Evolutionary conservation across 1,140 invertebrate genomes (phyloP).

Genomic region (Hestina assimilis): DNA sequence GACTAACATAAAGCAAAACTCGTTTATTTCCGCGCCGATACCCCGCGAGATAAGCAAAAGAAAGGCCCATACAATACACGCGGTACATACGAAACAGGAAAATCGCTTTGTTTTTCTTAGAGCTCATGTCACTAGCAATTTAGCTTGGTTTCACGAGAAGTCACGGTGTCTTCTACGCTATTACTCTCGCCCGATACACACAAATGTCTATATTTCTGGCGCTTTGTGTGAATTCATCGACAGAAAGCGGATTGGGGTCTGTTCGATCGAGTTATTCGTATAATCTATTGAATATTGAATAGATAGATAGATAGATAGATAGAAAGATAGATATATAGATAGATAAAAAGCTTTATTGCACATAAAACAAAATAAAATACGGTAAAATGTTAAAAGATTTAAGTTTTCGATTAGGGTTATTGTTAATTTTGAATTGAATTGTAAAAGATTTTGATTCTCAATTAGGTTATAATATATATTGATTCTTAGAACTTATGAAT

Average conservation of each 20-base stretch:
- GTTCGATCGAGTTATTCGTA: not conserved
- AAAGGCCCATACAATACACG: constrained; percentile 15
- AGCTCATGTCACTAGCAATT: constrained; percentile 34
- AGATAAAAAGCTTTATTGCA: too few species aligned
- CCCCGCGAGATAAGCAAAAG: constrained; percentile 7
- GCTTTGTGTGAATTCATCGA: not conserved
- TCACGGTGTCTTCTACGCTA: constrained; percentile 23
- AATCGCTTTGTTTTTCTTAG: constrained; percentile 30
- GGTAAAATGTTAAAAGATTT: too few species aligned
- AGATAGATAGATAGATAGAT: not conserved
- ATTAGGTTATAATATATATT: too few species aligned
- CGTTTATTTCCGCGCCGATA: constrained; percentile 10
- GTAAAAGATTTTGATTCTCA: too few species aligned
- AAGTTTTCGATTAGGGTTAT: too few species aligned
- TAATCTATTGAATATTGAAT: constrained; percentile 8
- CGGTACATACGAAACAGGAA: constrained; percentile 23
- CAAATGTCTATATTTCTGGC: constrained; percentile 7
- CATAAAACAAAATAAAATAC: too few species aligned
- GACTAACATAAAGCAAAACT: constrained; percentile 16
- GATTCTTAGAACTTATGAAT: too few species aligned
- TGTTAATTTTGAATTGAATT: too few species aligned
- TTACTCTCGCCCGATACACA: constrained; percentile 17
- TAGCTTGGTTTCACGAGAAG: constrained; percentile 30
- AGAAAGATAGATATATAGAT: too few species aligned
- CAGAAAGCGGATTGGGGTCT: not conserved